These are phyloP conservation scores for Hippocampus guttulatus DNA, from an alignment of 2,113 vertebrate species.

Conservation along the genomic window DNA sequence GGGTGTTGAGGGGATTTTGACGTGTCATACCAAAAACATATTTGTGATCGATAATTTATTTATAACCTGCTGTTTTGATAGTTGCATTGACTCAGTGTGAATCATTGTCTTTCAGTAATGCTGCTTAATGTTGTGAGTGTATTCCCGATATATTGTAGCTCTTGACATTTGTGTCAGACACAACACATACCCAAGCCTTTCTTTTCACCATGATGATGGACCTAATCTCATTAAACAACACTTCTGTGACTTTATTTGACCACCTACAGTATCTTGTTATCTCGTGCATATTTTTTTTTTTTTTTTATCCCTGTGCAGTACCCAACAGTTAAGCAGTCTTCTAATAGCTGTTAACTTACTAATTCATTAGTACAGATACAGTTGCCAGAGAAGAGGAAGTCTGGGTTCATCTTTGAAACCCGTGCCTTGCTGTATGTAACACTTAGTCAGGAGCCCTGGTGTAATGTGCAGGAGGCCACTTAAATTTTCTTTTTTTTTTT, in stretches of 20 bases:
- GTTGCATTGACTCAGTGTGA: conserved; percentile 70
- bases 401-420: conserved; percentile 23
- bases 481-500: neutral
- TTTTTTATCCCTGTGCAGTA: neutral
- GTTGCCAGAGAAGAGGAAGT: conserved; percentile 26
- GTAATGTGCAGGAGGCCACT: conserved; percentile 7
- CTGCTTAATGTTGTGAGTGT: conserved; percentile 74
- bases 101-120: conserved; percentile 74
- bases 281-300: neutral
- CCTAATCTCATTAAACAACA: conserved; percentile 69
- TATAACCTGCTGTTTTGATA: conserved; percentile 71
- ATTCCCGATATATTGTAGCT: conserved; percentile 73
- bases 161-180: conserved; percentile 69
- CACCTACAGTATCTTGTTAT: conserved; percentile 20
- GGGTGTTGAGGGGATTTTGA: conserved; percentile 48
- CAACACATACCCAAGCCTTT: conserved; percentile 48
- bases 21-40: conserved; percentile 65
- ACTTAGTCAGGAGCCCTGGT: conserved; percentile 5
- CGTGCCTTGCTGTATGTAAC: conserved; percentile 12
- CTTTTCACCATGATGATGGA: conserved; percentile 60
- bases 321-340: conserved; percentile 12
- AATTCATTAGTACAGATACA: neutral
- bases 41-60: conserved; percentile 72
- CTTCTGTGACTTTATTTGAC: conserved; percentile 55
- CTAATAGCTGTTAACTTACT: neutral